Percentiles rank a stretch among this genome's conserved stretches.
phyloP scores from a whole-genome alignment of 1,140 invertebrate species.

The Phenacoccus solenopsis region DNA sequence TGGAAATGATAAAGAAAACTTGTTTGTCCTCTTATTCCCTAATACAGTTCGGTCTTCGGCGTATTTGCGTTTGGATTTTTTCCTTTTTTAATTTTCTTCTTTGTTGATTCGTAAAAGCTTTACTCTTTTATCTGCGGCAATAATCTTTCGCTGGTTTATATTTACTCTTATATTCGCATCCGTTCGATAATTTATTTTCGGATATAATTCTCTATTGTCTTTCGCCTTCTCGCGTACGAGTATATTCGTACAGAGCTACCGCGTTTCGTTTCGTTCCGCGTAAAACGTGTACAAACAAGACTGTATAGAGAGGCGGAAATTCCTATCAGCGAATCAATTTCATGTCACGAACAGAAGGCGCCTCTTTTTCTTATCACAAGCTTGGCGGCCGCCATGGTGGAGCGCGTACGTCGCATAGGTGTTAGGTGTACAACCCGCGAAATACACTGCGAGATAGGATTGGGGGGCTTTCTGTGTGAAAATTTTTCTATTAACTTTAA shows the following conservation, averaged over 20 bases:
- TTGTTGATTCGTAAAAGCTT: background rate
- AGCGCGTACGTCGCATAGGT: too few species aligned
- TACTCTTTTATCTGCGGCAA: background rate
- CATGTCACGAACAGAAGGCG: background rate
- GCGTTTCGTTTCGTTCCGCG: background rate
- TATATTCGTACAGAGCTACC: background rate
- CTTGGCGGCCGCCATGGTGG: background rate
- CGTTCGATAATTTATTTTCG: background rate
- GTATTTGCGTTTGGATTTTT: background rate
- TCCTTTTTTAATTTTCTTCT: slow-evolving; percentile 4
- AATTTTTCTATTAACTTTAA: background rate
- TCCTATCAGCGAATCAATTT: background rate
- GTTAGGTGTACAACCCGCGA: too few species aligned
- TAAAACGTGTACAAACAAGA: too few species aligned
- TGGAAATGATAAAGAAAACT: background rate
- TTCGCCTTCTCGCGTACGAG: background rate
- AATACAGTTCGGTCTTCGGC: background rate
- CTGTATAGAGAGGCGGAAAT: background rate
- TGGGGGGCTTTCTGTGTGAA: background rate
- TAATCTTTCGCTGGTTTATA: background rate
- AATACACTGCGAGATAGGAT: too few species aligned
- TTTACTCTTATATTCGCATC: background rate
- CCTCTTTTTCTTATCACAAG: background rate
- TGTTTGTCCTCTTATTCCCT: background rate
- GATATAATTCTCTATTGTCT: too few species aligned